Conservation (phyloP, 2,888 invertebrate genomes). For the Chloromyia formosa region DNA sequence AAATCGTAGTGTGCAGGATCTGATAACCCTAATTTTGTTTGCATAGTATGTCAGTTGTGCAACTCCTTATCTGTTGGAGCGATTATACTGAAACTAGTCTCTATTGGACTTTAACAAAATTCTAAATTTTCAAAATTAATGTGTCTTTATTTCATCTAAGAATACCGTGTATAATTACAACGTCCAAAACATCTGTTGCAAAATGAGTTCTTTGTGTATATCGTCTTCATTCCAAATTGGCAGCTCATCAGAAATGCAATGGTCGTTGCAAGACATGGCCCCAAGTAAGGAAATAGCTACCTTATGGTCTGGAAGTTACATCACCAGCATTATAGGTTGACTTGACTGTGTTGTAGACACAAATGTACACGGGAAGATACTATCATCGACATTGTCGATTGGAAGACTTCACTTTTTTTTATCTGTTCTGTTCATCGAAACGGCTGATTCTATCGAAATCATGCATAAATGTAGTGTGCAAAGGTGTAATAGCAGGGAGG, state of each 20-base stretch:
- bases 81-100: no score
- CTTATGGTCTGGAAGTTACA: constrained; percentile 18
- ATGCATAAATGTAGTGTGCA: neutral
- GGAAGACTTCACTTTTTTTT: neutral
- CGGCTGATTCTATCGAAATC: neutral
- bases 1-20: no score
- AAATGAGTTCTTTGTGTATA: neutral
- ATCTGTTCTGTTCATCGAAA: constrained; percentile 11
- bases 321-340: constrained; percentile 17
- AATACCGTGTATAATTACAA: neutral
- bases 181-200: constrained; percentile 20
- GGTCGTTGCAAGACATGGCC: constrained; percentile 23
- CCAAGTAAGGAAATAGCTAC: constrained; percentile 29
- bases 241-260: constrained; percentile 36
- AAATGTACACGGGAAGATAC: neutral
- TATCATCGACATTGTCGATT: constrained; percentile 2
- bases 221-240: constrained; percentile 28
- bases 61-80: no score
- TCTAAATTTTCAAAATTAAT: no score
- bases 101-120: no score
- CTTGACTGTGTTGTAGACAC: neutral
- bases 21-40: no score
- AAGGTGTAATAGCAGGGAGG: neutral
- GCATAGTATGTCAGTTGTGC: no score
- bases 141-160: no score